Conservation (phyloP, 2,797 vertebrate genomes). For the Enteromius argenteus region DNA sequence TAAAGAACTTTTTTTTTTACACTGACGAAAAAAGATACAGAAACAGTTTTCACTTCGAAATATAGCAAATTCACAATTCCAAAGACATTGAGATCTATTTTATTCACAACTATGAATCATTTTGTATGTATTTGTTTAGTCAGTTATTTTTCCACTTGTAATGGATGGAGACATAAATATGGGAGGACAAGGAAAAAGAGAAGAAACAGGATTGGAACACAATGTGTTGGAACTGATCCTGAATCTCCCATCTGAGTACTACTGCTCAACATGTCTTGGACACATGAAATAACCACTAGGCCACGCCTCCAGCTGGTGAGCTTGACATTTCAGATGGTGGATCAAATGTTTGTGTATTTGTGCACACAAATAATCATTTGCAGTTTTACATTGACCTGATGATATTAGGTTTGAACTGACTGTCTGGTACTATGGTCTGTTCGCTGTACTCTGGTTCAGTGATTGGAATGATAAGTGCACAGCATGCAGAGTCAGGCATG, state of each 20-base stretch:
- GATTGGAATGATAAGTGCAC: slow-evolving; percentile 44
- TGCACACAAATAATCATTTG: neutral
- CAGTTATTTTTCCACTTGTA: neutral
- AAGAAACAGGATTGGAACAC: neutral
- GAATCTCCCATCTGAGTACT: neutral
- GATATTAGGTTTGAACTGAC: neutral
- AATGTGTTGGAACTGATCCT: neutral
- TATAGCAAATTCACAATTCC: neutral
- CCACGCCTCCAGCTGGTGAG: neutral
- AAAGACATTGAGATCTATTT: neutral
- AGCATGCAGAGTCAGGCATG: slow-evolving; percentile 50
- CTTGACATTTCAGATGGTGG: neutral
- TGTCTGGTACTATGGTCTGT: neutral
- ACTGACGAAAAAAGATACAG: neutral
- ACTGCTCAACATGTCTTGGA: neutral
- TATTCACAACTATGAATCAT: neutral
- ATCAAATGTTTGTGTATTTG: slow-evolving; percentile 16
- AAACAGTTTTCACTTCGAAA: neutral
- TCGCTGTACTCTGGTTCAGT: slow-evolving; percentile 34
- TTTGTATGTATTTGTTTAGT: neutral
- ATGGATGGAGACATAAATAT: neutral
- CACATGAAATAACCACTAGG: neutral
- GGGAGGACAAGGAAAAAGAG: neutral
- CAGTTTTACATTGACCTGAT: slow-evolving; percentile 15
- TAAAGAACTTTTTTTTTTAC: neutral